Evolutionary conservation across 2,797 vertebrate genomes (phyloP), one percentile per base, ranked within the genome.

Genomic region (Artibeus lituratus): DNA sequence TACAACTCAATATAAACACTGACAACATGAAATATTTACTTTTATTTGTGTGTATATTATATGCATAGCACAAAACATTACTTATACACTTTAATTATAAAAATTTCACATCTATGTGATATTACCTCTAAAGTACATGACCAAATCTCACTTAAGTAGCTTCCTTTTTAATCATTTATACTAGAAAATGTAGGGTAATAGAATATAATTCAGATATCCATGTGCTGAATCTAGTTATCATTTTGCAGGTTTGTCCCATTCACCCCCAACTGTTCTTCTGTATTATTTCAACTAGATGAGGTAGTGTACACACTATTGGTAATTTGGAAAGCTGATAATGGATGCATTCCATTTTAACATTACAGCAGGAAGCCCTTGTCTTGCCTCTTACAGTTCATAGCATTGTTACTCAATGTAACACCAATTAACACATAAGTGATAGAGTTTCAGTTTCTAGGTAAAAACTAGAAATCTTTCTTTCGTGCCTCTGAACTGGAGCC

Each of bases 391-490:
- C 95, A 62, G 81, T 95, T 80, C 77, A 59, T 67, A 49, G 88
- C 80, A 69, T 69, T 77, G 51, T 97, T 91, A 76, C 39, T 93
- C n/a, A 96, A 94, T 92, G 84, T 97, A 97, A 77, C 51, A 96
- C 95, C 95, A 98, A 98, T 98, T 98, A 98, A 97, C 62, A 44
- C 87, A 94, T 94, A 97, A 98, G 39, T 95, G 97, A 98, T 97
- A 96, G 96, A 97, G 97, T 94, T 97, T 94, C 85, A 70, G 32
- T 96, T 98, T 0, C 0, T 90, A 96, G 92, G 94, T 94, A 97
- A 97, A 98, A 98, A 76, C 88, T 47, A 70, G 87, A 59, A 1
- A 94, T 86, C 5, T 94, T 51, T 86, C 32, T 85, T 94, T 82
- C 74, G 16, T 57, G 90, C 29, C 47, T 96, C 80, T 74, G 51